These are phyloP conservation scores for Sinosuthora webbiana DNA, from an alignment of 2,113 vertebrate species.

Conservation along the genomic window DNA sequence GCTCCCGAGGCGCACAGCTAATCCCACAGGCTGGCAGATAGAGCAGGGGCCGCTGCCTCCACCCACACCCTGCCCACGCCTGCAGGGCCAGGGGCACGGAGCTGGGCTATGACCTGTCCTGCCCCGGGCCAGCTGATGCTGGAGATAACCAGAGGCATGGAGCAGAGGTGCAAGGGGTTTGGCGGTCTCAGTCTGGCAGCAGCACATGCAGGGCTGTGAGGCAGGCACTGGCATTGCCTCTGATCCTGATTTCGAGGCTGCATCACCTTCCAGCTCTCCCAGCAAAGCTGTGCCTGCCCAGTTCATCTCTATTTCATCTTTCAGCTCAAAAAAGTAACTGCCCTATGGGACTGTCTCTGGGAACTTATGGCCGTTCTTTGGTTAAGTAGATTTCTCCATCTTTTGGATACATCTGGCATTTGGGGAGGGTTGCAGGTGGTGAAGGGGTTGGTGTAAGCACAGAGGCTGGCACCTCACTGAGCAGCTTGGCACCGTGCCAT, in stretches of 20 bases:
- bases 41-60: neutral
- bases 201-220: rapidly evolving
- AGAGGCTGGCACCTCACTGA: neutral
- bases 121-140: neutral
- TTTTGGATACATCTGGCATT: neutral
- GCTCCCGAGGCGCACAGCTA: neutral
- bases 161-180: neutral
- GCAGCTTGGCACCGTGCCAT: rapidly evolving
- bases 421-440: neutral
- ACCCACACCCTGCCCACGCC: neutral
- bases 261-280: neutral
- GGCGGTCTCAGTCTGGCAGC: neutral
- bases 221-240: neutral
- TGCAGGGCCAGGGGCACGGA: rapidly evolving
- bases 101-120: neutral
- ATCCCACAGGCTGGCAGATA: slow-evolving; percentile 25
- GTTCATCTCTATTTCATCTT: neutral
- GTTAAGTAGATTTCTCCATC: neutral
- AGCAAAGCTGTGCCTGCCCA: neutral
- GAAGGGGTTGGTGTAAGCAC: neutral
- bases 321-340: neutral
- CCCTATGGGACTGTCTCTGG: neutral
- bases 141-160: neutral
- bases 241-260: neutral
- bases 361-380: rapidly evolving